A percentile compares a stretch with the other conserved stretches of the same genome.
phyloP scores from a whole-genome alignment of 2,888 invertebrate genomes.

The Agrotis segetum region DNA sequence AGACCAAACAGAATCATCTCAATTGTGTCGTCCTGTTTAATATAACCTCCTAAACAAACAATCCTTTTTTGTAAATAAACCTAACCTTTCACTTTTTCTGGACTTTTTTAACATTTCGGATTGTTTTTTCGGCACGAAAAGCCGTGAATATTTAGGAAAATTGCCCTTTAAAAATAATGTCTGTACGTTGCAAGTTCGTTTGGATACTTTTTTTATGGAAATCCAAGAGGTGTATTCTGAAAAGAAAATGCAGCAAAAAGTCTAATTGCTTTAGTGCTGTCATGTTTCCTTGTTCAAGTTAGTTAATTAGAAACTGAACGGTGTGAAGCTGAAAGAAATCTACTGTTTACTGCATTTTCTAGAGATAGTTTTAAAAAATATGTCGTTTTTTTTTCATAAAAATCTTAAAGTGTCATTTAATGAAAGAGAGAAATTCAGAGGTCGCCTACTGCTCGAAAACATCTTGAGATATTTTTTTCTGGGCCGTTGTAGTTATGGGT shows the following conservation, averaged over 20 bases:
- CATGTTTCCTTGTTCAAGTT: neutral
- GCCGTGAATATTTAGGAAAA: neutral
- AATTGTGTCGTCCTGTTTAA: constrained; percentile 37
- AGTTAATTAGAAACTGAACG: neutral
- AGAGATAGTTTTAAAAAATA: too few relatives aligned
- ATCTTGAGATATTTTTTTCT: too few relatives aligned
- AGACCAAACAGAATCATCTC: constrained; percentile 34
- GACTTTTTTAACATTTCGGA: neutral
- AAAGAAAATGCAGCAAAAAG: neutral
- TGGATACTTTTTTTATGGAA: neutral
- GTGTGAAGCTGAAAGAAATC: neutral
- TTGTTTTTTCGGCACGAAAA: constrained; percentile 5
- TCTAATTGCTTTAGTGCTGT: neutral
- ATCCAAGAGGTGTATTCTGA: neutral
- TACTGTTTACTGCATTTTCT: neutral
- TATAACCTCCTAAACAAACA: constrained; percentile 52
- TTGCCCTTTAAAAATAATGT: neutral
- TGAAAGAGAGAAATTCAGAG: too few relatives aligned
- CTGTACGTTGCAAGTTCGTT: too few relatives aligned
- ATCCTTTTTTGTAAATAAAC: constrained; percentile 51
- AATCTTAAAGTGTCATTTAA: too few relatives aligned
- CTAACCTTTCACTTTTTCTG: constrained; percentile 11
- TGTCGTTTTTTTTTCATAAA: too few relatives aligned
- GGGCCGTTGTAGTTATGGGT: too few relatives aligned
- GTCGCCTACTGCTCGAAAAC: too few relatives aligned